Evolutionary conservation across 2,797 vertebrate species (phyloP), one percentile per base, ranked within the genome.

Genomic region (Chromis chromis): DNA sequence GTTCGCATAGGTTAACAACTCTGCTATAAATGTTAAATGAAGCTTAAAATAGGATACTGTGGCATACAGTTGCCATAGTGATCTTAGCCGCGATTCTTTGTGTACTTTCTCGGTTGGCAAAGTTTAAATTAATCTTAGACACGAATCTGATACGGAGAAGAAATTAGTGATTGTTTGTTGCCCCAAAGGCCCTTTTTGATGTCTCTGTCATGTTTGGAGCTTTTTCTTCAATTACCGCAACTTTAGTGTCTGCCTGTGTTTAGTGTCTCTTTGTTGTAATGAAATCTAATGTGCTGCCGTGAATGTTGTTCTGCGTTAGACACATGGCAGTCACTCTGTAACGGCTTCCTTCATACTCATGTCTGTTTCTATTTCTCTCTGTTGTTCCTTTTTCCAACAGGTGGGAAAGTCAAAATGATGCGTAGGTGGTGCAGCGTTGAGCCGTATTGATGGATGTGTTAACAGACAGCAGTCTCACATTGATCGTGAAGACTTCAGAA

Each of bases 371-470:
- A 6, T 74, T 76, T 78, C 50, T 81, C 58, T 65, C 58, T 68
- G 21, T 68, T 76, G 91, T 48, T 81, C 50, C 71, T 44, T 88
- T 74, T 84, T 82, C 25, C 25, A 93, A 86, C 94, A 98, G 97
- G 95, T 96, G 94, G 94, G 86, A 93, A 92, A 89, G 93, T 93
- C 93, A 90, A 94, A 95, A 94, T 93, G 94, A 95, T 94, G 93
- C 93, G 94, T 95, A 95, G 95, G 95, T 95, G 94, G 94, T 96
- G 92, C 94, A 94, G 90, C 94, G 86, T 89, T 92, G 93, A 92
- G 91, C 93, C 94, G 93, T 95, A 96, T 96, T 97, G 96, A 98
- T 99, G 97, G 97, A 98, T 94, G 96, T 96, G 94, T 95, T 97
- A 96, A 95, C 96, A 95, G 96, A 97, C 90, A 95, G 94, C 94